Conservation (phyloP, 2,888 invertebrate species). For the Euclidia mi region DNA sequence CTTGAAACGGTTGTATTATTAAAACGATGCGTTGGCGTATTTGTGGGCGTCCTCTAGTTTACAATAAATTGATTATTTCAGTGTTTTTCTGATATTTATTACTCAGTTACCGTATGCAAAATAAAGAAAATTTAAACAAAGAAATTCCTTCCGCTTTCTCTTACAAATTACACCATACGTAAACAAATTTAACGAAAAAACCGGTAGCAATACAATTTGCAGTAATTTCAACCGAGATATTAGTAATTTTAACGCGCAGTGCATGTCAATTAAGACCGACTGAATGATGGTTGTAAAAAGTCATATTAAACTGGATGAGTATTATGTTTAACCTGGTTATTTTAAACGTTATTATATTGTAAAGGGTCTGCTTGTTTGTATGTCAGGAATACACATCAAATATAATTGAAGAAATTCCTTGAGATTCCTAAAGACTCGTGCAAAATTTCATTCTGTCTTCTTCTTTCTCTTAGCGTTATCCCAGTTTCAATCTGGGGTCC, state of each 20-base stretch:
- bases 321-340: constrained; percentile 25
- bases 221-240: constrained; percentile 54
- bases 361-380: not conserved
- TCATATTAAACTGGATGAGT: constrained; percentile 30
- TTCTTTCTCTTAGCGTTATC: too few relatives aligned
- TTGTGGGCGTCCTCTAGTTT: too few relatives aligned
- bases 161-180: constrained; percentile 30
- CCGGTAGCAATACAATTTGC: constrained; percentile 64
- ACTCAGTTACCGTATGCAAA: too few relatives aligned
- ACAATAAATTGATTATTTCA: too few relatives aligned
- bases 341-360: not conserved
- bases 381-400: not conserved
- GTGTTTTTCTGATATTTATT: too few relatives aligned
- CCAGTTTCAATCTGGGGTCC: too few relatives aligned
- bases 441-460: too few relatives aligned
- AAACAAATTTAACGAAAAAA: constrained; percentile 48
- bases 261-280: constrained; percentile 42
- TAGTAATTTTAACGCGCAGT: constrained; percentile 46
- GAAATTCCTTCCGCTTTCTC: not conserved
- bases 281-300: constrained; percentile 45
- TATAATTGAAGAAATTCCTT: not conserved
- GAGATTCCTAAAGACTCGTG: too few relatives aligned
- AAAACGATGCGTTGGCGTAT: too few relatives aligned
- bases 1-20: too few relatives aligned
- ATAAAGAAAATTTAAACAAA: too few relatives aligned